phyloP scores from a whole-genome alignment of 2,797 vertebrate species.

The Tympanoctomys barrerae region DNA sequence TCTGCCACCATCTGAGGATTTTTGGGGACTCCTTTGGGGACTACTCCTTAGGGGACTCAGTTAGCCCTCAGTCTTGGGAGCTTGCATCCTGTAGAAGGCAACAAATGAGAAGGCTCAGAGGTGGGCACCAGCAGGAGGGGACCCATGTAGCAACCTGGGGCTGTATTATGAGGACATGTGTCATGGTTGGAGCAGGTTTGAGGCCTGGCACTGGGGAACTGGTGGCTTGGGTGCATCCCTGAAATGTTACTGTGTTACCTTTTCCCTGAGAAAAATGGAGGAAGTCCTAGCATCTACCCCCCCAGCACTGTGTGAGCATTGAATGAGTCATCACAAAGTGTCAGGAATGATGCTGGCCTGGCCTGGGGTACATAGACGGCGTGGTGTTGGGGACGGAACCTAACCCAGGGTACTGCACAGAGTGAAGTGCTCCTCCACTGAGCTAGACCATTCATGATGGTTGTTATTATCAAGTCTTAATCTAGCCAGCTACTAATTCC shows the following conservation, averaged over 20 bases:
- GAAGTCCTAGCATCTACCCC: not conserved
- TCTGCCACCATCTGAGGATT: not conserved
- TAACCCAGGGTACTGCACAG: not conserved
- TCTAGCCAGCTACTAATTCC: not conserved
- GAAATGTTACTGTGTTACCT: not conserved
- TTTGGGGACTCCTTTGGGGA: not conserved
- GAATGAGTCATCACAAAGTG: not conserved
- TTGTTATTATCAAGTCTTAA: not conserved
- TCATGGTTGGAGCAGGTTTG: not conserved
- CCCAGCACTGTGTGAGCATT: not conserved
- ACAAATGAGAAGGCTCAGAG: not conserved
- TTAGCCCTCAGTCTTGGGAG: not conserved
- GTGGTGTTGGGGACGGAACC: not conserved
- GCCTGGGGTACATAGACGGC: not conserved
- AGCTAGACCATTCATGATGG: not conserved
- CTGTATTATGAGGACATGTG: not conserved
- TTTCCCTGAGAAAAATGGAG: not conserved
- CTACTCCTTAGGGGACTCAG: no score
- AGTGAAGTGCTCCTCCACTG: not conserved
- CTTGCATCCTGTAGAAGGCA: not conserved
- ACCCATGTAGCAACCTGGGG: not conserved
- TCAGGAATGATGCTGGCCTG: not conserved
- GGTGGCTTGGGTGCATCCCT: not conserved
- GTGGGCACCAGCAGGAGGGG: not conserved
- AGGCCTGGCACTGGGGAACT: not conserved